Base-by-base conservation (phyloP, 2,797 vertebrate genomes). In the Sciurus vulgaris region DNA sequence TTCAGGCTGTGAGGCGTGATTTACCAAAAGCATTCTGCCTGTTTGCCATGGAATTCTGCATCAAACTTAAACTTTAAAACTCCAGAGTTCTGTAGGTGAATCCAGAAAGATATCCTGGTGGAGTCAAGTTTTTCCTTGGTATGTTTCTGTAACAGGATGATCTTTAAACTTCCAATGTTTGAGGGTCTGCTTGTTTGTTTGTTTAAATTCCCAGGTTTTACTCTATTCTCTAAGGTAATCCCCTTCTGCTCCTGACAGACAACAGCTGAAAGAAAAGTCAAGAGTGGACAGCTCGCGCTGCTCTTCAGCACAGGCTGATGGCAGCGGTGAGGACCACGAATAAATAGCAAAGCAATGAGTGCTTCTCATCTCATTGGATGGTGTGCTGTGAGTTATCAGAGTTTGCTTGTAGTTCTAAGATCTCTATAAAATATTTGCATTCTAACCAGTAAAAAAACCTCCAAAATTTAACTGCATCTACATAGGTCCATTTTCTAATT, bases 401-500 rank as follows among this genome's bases (percentile, higher is more conserved):
- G 33, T 73, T 47, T 67, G 72, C 38, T 14, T 78, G n/a, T 35
- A 77, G 83, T 67, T 73, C 38, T 49, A 92, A 83, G 3, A 15
- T 73, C 63, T 35, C 67, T 70, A 54, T 1, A 93, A 24, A 78
- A 63, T 12, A 47, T 15, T 11, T 74, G 41, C 59, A 73, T 70
- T 54, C 7, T 87, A 83, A 59, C 9, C 63, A 95, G 38, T 2
- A 24, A 33, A 38, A 61, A 89, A 49, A 14, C 4, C n/a, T 22
- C 33, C 47, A 56, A 56, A 87, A 49, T 28, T 1, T 41, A 35
- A 79, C 59, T 41, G 8, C 5, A 47, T 41, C 47, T 49, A 56
- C 65, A 47, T 81, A 94, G 78, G 33, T 38, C 77, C 33, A 47
- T 11, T 92, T 90, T 84, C 65, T 70, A 89, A 81, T 49, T 92